phyloP scores from a whole-genome alignment of 2,113 vertebrate genomes.

The Suncus etruscus region DNA sequence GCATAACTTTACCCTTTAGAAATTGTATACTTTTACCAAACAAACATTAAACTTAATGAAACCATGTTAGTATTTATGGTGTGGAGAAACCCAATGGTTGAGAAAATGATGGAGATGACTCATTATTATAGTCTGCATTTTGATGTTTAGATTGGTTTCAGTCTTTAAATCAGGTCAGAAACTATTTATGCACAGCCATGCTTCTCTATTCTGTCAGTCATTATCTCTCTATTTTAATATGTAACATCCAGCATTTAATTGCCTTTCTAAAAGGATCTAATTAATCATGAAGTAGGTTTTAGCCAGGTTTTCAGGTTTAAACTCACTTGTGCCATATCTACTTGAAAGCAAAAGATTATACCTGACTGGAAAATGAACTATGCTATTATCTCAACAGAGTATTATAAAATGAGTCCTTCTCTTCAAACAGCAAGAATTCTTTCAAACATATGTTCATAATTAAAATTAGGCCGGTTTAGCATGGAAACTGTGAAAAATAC shows the following conservation, averaged over 20 bases:
- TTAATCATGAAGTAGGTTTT: slow-evolving; percentile 66
- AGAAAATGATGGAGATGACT: slow-evolving; percentile 43
- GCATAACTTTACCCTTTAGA: neutral
- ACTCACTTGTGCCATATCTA: slow-evolving; percentile 48
- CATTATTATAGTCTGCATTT: slow-evolving; percentile 42
- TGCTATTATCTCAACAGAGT: slow-evolving; percentile 37
- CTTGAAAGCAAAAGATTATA: slow-evolving; percentile 66
- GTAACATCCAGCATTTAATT: slow-evolving; percentile 57
- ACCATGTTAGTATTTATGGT: slow-evolving; percentile 36
- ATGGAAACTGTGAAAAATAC: slow-evolving; percentile 13
- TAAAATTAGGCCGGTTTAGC: slow-evolving; percentile 23
- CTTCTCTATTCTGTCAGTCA: slow-evolving; percentile 63
- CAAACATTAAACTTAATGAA: slow-evolving; percentile 53
- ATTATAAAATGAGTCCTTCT: slow-evolving; percentile 21
- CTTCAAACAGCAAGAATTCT: slow-evolving; percentile 31
- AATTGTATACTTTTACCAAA: slow-evolving; percentile 42
- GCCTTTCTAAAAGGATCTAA: slow-evolving; percentile 60
- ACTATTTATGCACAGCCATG: slow-evolving; percentile 56
- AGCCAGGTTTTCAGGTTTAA: slow-evolving; percentile 50
- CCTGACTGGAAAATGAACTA: slow-evolving; percentile 56
- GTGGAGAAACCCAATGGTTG: slow-evolving; percentile 22
- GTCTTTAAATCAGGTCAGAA: slow-evolving; percentile 49
- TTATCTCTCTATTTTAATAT: slow-evolving; percentile 40
- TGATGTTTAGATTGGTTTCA: slow-evolving; percentile 47
- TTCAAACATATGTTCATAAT: slow-evolving; percentile 24